Conservation (phyloP, 2,797 vertebrate species). For the Netta rufina region DNA sequence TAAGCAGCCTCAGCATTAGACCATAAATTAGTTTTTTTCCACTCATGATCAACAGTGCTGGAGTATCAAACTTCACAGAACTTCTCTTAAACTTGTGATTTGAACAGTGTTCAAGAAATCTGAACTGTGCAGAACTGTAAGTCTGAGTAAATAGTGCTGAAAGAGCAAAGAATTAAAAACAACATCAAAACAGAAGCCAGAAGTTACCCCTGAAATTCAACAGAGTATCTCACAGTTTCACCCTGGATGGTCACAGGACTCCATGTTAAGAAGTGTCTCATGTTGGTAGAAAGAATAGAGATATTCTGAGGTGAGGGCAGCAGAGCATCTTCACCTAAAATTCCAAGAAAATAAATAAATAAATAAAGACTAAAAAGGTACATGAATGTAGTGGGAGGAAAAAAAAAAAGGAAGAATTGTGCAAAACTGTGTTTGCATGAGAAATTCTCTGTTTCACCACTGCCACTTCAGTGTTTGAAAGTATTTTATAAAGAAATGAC, state of each 20-base stretch:
- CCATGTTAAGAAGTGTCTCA: conserved; percentile 82
- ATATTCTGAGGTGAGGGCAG: conserved; percentile 78
- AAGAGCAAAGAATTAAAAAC: background rate
- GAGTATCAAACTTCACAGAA: background rate
- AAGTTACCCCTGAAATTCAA: conserved; percentile 81
- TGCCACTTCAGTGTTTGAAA: background rate
- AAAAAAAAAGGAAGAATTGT: background rate
- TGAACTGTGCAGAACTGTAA: background rate
- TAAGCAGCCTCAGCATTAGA: background rate
- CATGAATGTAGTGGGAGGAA: background rate
- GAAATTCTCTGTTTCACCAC: background rate
- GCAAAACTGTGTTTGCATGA: background rate
- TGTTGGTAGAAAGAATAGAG: conserved; percentile 79
- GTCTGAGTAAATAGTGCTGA: background rate
- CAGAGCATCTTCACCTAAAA: conserved; percentile 41
- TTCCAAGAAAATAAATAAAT: background rate
- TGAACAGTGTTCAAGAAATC: background rate
- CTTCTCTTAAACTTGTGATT: background rate
- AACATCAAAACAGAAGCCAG: background rate
- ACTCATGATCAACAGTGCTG: background rate
- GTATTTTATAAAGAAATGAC: background rate
- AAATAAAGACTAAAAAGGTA: background rate
- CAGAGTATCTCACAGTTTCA: conserved; percentile 74
- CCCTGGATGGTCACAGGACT: conserved; percentile 61
- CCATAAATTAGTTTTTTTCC: background rate